Evolutionary conservation across 2,888 invertebrate species (phyloP).

Genomic region (Lithophane semibrunnea): DNA sequence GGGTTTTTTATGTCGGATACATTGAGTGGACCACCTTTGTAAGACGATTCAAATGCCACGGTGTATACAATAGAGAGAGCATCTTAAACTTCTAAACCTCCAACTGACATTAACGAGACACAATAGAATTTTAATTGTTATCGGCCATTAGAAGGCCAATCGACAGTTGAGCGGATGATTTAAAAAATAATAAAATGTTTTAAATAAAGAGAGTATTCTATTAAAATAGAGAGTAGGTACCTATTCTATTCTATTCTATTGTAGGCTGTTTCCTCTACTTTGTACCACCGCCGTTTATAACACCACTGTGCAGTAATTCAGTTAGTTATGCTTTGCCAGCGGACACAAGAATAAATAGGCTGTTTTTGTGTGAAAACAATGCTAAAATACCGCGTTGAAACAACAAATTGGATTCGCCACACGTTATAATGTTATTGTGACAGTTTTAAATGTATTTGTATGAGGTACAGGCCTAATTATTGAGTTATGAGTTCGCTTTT

Average conservation of each 20-base stretch:
- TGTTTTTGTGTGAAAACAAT: conserved; percentile 67
- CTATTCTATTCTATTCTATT: too few relatives aligned
- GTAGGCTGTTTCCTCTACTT: not conserved
- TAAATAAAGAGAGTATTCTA: too few relatives aligned
- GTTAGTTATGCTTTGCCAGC: conserved; percentile 69
- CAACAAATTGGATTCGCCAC: conserved; percentile 57
- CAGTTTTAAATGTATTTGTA: conserved; percentile 30
- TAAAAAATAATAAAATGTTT: too few relatives aligned
- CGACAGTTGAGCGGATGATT: too few relatives aligned
- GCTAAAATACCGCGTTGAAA: conserved; percentile 60
- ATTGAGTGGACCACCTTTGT: too few relatives aligned
- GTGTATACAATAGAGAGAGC: not conserved
- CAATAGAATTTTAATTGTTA: too few relatives aligned
- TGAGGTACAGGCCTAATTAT: conserved; percentile 15
- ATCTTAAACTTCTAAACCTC: too few relatives aligned
- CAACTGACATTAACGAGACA: too few relatives aligned
- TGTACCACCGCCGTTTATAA: conserved; percentile 43
- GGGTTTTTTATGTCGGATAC: too few relatives aligned
- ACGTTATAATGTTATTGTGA: conserved; percentile 35
- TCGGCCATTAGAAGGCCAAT: too few relatives aligned
- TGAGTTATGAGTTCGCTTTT: conserved; percentile 17
- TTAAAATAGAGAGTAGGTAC: too few relatives aligned
- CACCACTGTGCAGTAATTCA: conserved; percentile 72
- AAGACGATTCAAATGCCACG: too few relatives aligned
- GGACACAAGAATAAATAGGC: conserved; percentile 66